Evolutionary conservation across 1,140 invertebrate species (phyloP), one percentile per base, ranked within the genome.

Genomic region (Drosophila ironensis): DNA sequence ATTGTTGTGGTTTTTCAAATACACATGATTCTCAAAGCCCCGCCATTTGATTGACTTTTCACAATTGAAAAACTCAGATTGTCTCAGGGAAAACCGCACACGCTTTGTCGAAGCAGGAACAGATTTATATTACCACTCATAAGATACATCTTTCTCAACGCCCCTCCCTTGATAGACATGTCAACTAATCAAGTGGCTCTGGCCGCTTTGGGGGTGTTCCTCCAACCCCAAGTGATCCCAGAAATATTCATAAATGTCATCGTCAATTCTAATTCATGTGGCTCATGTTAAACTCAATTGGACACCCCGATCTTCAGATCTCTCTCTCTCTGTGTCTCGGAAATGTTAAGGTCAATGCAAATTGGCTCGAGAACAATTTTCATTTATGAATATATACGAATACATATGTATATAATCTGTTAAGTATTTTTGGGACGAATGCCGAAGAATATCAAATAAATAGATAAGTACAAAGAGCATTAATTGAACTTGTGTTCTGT

Each of bases 201-300:
- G 16, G 53, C 20, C 20, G 12, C 25, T 27, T 27, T 38, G 25
- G 50, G 35, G 41, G 17, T 67, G 9, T 20, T 30, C 44, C 48
- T 4, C 28, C 28, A 30, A 9, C 54, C 69, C 54, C 69, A 42
- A 68, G 52, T 54, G 67, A 60, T 72, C 33, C 14, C 41, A 50
- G 50, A 82, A 67, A 72, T 71, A 84, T 72, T 82, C 78, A 82
- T 84, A 78, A 82, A 84, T 77, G 77, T 84, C 77, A 68, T 59
- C 72, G 68, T 81, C 76, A 81, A 82, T 81, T 81, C 63, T 6
- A 67, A 78, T 70, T 78, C 57, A 48, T 17, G 57, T 37, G 41
- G 33, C 41, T 60, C 38, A 46, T 46, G 33, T 40, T 70, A 40
- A 70, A 70, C 75, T 60, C 52, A 80, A 81, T 81, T 81, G 77